Evolutionary conservation across 2,888 invertebrate species (phyloP).

Genomic region (Blastobasis adustella): DNA sequence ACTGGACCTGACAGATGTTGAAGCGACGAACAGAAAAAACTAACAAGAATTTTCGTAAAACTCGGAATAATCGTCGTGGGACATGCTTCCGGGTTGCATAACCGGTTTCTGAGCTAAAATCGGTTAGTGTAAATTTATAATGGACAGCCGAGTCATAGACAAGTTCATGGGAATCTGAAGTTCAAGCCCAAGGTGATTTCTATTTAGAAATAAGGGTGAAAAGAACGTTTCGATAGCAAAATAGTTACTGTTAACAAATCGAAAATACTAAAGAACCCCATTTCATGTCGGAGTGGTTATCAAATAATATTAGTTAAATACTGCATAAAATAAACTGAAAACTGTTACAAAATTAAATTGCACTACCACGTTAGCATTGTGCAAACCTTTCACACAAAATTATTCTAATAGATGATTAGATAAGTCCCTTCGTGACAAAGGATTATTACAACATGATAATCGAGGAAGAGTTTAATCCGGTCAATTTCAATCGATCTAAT

Average conservation of each 20-base stretch:
- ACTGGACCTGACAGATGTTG: conserved; percentile 43
- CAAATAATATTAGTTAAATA: too few species aligned
- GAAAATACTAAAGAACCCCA: too few species aligned
- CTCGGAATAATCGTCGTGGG: conserved; percentile 52
- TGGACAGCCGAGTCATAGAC: conserved; percentile 19
- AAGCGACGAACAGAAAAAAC: conserved; percentile 1
- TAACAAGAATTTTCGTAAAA: conserved; percentile 32
- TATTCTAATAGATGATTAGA: too few species aligned
- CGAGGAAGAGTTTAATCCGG: neutral
- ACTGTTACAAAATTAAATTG: too few species aligned
- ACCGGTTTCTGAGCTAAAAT: conserved; percentile 41
- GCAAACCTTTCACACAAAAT: too few species aligned
- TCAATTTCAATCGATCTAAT: conserved; percentile 19
- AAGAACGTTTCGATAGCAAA: too few species aligned
- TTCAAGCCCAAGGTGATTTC: neutral
- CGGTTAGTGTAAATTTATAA: conserved; percentile 3
- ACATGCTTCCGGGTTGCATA: conserved; percentile 53
- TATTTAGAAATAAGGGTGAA: too few species aligned
- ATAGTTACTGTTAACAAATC: too few species aligned
- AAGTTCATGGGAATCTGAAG: conserved; percentile 21
- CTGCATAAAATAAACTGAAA: too few species aligned
- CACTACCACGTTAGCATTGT: too few species aligned
- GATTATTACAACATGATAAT: neutral
- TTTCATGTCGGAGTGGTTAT: too few species aligned
- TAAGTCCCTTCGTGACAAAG: too few species aligned